A percentile compares a stretch with the other conserved stretches of the same genome.
Conservation (phyloP, 2,888 invertebrate species). For the Lasioglossum pauxillum region DNA sequence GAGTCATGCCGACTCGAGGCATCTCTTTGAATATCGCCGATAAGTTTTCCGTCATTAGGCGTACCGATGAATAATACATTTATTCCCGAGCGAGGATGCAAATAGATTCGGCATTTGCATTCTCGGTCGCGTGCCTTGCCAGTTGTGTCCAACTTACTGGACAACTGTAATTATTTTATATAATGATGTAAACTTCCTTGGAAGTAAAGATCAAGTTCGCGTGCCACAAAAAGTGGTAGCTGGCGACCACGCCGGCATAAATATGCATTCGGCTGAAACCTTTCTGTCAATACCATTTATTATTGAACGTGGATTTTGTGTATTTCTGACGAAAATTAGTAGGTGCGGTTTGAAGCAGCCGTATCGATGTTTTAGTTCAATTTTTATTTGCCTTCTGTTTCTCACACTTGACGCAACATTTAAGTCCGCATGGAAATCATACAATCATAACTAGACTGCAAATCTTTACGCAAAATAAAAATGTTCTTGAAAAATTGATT, state of each 20-base stretch:
- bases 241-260: not conserved
- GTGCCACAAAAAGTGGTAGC: not conserved
- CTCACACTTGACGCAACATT: no score
- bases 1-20: not conserved
- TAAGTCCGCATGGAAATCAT: no score
- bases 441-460: no score
- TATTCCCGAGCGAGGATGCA: not conserved
- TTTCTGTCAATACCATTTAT: not conserved
- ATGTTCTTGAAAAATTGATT: no score
- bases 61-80: constrained; percentile 13
- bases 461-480: no score
- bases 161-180: constrained; percentile 5
- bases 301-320: not conserved
- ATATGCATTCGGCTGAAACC: not conserved
- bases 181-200: constrained; percentile 14
- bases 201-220: constrained; percentile 14
- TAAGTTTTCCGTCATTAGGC: not conserved
- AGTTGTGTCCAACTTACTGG: not conserved
- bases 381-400: no score
- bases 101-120: constrained; percentile 11
- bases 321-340: not conserved
- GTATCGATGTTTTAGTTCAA: no score
- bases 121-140: constrained; percentile 1
- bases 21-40: not conserved
- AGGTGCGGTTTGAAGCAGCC: not conserved